phyloP scores from a whole-genome alignment of 2,797 vertebrate species.

The Chrysocyon brachyurus region DNA sequence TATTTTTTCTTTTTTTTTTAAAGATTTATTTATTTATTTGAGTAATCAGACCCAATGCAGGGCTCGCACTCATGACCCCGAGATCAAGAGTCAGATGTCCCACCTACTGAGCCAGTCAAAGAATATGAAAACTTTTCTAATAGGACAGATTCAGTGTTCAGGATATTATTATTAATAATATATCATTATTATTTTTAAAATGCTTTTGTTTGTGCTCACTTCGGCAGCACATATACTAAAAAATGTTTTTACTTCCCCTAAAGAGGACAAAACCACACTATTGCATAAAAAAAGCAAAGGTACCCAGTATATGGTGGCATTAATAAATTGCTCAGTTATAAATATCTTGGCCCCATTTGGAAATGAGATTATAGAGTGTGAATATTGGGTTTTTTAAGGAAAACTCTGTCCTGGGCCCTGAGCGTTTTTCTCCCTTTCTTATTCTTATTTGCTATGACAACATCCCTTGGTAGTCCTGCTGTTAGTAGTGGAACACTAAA shows the following conservation, averaged over 20 bases:
- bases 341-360: not conserved
- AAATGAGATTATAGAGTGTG: constrained; percentile 30
- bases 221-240: not conserved
- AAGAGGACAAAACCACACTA: not conserved
- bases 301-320: not conserved
- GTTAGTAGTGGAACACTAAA: not conserved
- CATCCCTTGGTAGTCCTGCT: constrained; percentile 3
- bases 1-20: not conserved
- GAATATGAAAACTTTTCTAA: constrained; percentile 34
- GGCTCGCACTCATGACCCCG: not conserved
- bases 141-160: not conserved
- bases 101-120: not conserved
- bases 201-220: not conserved
- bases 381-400: not conserved
- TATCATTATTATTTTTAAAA: constrained; percentile 18
- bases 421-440: constrained; percentile 2
- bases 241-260: not conserved
- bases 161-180: not conserved
- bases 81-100: not conserved
- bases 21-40: not conserved
- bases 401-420: not conserved
- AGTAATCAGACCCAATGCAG: not conserved
- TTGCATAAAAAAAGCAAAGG: not conserved
- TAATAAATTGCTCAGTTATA: constrained; percentile 38
- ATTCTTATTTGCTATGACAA: not conserved